Base-by-base conservation (phyloP, 2,888 invertebrate genomes). In the Campaea margaritaria region DNA sequence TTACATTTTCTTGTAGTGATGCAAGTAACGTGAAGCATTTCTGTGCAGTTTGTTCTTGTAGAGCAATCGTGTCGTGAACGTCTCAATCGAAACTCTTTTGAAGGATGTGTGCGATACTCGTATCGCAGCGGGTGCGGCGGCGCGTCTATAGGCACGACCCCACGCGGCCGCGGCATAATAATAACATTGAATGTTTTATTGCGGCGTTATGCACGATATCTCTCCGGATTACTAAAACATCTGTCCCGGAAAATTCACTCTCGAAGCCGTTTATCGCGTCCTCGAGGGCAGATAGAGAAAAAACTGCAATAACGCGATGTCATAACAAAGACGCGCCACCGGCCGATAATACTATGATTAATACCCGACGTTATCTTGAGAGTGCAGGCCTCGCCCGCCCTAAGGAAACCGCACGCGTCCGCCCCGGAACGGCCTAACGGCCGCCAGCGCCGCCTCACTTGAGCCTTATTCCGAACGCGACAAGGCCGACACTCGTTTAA, bases 341-440 rank as follows among this genome's bases (percentile, higher is more conserved):
- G 85, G 76, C 86, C 90, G 92, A 91, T 92, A 92, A 92, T 91
- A 84, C 89, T 88, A 90, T 92, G 92, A 91, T 91, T 92, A 92
- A 92, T 92, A 91, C 92, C 83, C 83, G 76, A 83, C 91, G 86
- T 90, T 92, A 92, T 92, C 91, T 92, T 59, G 85, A 85, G 88
- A 89, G 89, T 89, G 91, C 91, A 91, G 87, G 85, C 91, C 83
- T 78, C 79, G 78, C 80, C 82, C 82, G 80, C 82, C 83, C 79
- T 65, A 63, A 79, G 79, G 72, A 78, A 74, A 70, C 79, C 79
- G 65, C 76, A 55, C 46, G 47, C 61, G 58, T 67, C 70, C 67
- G 42, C 58, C 44, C 59, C 60, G 52, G 49, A 72, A 75, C 65
- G 70, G 58, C 71, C 14, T 68, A 76, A 62, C 58, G 44, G 43